Evolutionary conservation across 2,113 vertebrate genomes (phyloP).

Genomic region (Microcebus tavaratra): DNA sequence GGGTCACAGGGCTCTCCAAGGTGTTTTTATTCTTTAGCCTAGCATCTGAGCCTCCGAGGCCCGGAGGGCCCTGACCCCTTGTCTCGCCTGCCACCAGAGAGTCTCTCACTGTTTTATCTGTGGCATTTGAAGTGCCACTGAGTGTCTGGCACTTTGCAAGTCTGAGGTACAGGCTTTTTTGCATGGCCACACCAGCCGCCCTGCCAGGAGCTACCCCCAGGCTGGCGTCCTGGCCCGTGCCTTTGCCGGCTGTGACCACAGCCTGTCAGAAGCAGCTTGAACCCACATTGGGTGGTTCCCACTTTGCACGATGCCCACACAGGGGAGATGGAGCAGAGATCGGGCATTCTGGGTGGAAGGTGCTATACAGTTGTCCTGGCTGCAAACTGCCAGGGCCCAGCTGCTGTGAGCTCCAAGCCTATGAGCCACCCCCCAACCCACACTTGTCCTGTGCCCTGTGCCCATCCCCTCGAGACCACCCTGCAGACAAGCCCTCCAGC

Average conservation of each 20-base stretch:
- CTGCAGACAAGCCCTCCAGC: background rate
- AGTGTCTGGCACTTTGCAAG: constrained; percentile 65
- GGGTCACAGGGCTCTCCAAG: constrained; percentile 43
- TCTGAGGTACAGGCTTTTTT: constrained; percentile 48
- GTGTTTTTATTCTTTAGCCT: constrained; percentile 61
- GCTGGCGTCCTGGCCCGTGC: background rate
- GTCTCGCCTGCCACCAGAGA: background rate
- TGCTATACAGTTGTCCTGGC: too few species aligned
- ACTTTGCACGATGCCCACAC: background rate
- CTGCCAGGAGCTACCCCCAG: background rate
- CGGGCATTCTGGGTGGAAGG: background rate
- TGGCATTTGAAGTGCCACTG: constrained; percentile 62
- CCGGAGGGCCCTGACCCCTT: constrained; percentile 54
- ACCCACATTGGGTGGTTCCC: background rate
- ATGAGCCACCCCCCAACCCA: background rate
- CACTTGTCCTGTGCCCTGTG: too few species aligned
- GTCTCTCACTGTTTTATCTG: constrained; percentile 73
- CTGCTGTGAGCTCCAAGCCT: background rate
- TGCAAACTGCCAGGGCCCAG: too few species aligned
- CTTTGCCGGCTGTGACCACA: fast-evolving
- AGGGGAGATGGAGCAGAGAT: background rate
- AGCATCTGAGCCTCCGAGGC: constrained; percentile 45
- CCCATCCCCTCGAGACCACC: background rate
- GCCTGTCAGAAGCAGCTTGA: background rate
- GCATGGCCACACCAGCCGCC: constrained; percentile 32